A percentile compares a stretch with the other conserved stretches of the same genome.
These are phyloP conservation scores for Dusona sp. DNA, from an alignment of 2,888 invertebrate species.

Conservation along the genomic window DNA sequence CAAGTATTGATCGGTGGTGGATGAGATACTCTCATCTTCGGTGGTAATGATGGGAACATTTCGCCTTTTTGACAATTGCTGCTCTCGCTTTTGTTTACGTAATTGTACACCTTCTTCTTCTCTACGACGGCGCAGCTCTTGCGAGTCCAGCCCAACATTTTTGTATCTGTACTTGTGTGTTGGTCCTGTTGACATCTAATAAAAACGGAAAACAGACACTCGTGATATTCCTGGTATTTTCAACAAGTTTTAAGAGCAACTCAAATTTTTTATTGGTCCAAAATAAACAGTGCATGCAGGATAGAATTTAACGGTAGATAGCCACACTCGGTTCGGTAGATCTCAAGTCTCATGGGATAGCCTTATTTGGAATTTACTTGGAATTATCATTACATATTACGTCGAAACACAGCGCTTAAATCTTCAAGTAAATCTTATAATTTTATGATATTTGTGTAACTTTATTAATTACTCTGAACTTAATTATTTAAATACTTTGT, in stretches of 20 bases:
- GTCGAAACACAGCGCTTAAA: not conserved
- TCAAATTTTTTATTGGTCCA: not conserved
- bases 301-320: not conserved
- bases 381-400: not conserved
- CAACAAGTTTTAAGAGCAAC: not conserved
- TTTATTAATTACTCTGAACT: not conserved
- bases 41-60: conserved; percentile 88
- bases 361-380: no score
- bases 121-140: conserved; percentile 95
- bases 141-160: conserved; percentile 96
- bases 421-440: not conserved
- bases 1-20: conserved; percentile 76
- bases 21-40: conserved; percentile 80
- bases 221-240: not conserved
- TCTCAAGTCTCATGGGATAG: no score
- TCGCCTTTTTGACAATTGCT: conserved; percentile 96
- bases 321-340: no score
- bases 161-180: conserved; percentile 96
- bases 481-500: not conserved
- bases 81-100: conserved; percentile 97
- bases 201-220: not conserved
- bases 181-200: conserved; percentile 91
- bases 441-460: no score
- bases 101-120: conserved; percentile 99
- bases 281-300: not conserved